phyloP scores from a whole-genome alignment of 2,797 vertebrate genomes.

The Clarias laeviceps region DNA sequence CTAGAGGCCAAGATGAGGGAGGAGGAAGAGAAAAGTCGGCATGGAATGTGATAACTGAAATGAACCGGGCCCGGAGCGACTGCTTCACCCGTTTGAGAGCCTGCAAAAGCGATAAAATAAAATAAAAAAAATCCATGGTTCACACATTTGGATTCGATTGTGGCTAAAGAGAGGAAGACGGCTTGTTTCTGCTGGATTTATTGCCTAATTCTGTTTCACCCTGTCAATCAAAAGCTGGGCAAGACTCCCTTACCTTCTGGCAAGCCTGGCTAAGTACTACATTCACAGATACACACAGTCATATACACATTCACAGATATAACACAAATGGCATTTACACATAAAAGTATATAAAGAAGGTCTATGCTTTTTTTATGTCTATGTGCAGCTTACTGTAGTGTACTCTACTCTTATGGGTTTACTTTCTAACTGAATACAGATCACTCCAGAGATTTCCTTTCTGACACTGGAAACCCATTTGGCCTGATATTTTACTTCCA shows the following conservation, averaged over 20 bases:
- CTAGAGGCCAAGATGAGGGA: conserved; percentile 18
- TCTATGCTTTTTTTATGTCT: neutral
- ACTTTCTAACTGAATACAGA: conserved; percentile 15
- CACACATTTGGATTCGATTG: conserved; percentile 60
- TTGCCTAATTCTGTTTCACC: conserved; percentile 44
- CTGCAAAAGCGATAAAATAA: conserved; percentile 65
- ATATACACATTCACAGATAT: conserved; percentile 8
- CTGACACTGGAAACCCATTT: conserved; percentile 12
- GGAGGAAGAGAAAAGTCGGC: conserved; percentile 32
- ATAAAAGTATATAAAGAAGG: neutral
- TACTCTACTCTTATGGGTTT: conserved; percentile 3
- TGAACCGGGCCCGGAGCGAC: conserved; percentile 50
- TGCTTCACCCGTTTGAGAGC: conserved; percentile 54
- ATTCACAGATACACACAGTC: conserved; percentile 35
- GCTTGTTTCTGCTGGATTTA: conserved; percentile 47
- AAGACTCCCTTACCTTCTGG: conserved; percentile 46
- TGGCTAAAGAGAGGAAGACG: conserved; percentile 33
- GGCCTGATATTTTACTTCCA: conserved; percentile 13
- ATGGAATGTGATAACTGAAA: conserved; percentile 52
- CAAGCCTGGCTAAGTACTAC: conserved; percentile 39
- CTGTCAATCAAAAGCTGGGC: conserved; percentile 54
- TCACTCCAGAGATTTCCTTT: conserved; percentile 15
- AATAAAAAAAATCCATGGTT: conserved; percentile 56
- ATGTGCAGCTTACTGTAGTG: neutral
- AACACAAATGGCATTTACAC: conserved; percentile 9